A percentile compares a stretch with the other conserved stretches of the same genome.
Evolutionary conservation across 2,113 vertebrate genomes (phyloP).

Genomic region (Saimiri boliviensis): DNA sequence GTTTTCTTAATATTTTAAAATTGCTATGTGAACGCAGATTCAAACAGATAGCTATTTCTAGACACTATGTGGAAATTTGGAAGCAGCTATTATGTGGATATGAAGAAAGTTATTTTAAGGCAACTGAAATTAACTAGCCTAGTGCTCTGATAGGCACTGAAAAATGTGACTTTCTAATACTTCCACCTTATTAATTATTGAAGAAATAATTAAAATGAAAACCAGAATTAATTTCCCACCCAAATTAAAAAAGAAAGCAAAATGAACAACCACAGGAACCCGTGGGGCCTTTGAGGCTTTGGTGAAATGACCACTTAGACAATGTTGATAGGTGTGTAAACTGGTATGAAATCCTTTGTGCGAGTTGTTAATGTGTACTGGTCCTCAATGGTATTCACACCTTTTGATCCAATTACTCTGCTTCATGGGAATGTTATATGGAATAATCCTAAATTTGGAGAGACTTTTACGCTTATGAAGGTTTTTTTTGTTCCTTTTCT

Average conservation of each 20-base stretch:
- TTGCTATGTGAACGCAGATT: constrained; percentile 24
- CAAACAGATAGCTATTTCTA: constrained; percentile 45
- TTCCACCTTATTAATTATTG: constrained; percentile 2
- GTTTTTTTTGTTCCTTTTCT: background rate
- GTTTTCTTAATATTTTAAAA: constrained; percentile 17
- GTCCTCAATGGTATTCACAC: background rate
- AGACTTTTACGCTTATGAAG: background rate
- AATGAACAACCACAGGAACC: background rate
- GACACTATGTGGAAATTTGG: background rate
- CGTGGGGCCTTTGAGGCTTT: background rate
- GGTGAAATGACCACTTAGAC: background rate
- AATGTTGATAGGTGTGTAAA: background rate
- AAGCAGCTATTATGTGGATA: constrained; percentile 18
- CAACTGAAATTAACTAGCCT: background rate
- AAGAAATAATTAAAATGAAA: constrained; percentile 24
- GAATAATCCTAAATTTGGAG: constrained; percentile 9
- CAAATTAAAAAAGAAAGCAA: constrained; percentile 1
- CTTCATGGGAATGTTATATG: background rate
- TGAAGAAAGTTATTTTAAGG: constrained; percentile 35
- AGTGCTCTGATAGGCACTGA: background rate
- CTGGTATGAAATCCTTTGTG: background rate
- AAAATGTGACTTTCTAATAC: background rate
- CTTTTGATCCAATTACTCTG: background rate
- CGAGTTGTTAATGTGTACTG: background rate
- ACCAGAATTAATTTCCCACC: background rate